Conservation (phyloP, 2,113 vertebrate species). For the Tragelaphus buxtoni region DNA sequence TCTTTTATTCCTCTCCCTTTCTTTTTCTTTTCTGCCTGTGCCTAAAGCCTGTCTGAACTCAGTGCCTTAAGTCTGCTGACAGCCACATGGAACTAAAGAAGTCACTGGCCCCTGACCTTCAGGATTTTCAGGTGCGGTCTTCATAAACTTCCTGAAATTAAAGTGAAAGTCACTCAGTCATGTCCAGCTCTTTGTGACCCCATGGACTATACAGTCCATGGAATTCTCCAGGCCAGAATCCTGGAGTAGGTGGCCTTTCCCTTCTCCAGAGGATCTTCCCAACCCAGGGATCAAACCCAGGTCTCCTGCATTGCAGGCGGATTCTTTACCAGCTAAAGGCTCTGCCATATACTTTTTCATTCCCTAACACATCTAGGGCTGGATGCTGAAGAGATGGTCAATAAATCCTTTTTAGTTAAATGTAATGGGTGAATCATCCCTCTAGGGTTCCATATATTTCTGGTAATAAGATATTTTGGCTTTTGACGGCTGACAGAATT, state of each 20-base stretch:
- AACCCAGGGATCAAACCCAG: background rate
- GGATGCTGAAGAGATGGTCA: background rate
- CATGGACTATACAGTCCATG: background rate
- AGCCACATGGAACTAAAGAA: background rate
- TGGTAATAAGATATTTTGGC: slow-evolving; percentile 12
- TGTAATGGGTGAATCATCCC: background rate
- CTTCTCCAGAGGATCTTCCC: background rate
- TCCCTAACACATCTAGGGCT: background rate
- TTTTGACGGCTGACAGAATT: slow-evolving; percentile 18
- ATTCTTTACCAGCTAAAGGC: background rate
- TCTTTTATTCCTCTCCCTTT: background rate
- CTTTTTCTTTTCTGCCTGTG: background rate
- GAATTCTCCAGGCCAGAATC: background rate
- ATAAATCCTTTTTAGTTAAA: slow-evolving; percentile 13
- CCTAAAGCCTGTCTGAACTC: background rate
- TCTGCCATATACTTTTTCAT: background rate
- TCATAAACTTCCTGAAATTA: slow-evolving; percentile 32
- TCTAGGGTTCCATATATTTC: background rate
- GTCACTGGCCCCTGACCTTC: background rate
- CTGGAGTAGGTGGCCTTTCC: background rate
- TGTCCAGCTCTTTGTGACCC: background rate
- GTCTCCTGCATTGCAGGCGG: background rate
- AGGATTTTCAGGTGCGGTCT: background rate
- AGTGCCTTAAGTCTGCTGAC: slow-evolving; percentile 10
- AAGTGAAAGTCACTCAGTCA: background rate